These are phyloP conservation scores for Toxonevra muliebris DNA, from an alignment of 2,888 invertebrate genomes.

Conservation along the genomic window DNA sequence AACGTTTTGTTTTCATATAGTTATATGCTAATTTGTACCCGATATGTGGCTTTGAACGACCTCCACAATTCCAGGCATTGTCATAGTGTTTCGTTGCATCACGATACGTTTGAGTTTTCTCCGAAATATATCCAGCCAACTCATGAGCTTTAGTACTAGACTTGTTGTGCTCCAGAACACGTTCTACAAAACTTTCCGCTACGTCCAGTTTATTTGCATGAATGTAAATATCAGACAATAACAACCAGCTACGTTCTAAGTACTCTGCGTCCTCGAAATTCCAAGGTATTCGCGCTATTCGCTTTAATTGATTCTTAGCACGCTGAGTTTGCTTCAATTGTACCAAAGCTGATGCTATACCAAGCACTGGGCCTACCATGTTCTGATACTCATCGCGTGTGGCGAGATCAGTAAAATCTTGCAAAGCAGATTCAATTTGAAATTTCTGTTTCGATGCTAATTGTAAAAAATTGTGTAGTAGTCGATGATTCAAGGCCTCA, in stretches of 20 bases:
- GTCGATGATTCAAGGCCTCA: slow-evolving; percentile 73
- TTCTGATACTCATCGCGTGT: slow-evolving; percentile 79
- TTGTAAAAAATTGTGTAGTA: slow-evolving; percentile 83
- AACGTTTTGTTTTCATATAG: slow-evolving; percentile 86
- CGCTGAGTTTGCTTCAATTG: slow-evolving; percentile 89
- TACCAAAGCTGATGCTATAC: slow-evolving; percentile 79
- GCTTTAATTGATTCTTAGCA: slow-evolving; percentile 91
- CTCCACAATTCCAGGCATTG: slow-evolving; percentile 84
- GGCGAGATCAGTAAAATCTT: slow-evolving; percentile 77
- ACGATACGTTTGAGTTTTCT: slow-evolving; percentile 91
- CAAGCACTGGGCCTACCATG: slow-evolving; percentile 86
- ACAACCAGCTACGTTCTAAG: slow-evolving; percentile 92
- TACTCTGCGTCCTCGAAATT: slow-evolving; percentile 96
- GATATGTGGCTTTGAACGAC: slow-evolving; percentile 82
- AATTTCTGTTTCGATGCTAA: slow-evolving; percentile 85
- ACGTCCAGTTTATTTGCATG: slow-evolving; percentile 85
- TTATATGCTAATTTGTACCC: slow-evolving; percentile 95
- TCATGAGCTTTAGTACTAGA: slow-evolving; percentile 93
- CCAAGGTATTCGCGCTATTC: slow-evolving; percentile 87
- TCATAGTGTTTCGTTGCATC: slow-evolving; percentile 86
- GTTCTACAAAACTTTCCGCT: slow-evolving; percentile 82
- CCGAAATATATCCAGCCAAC: slow-evolving; percentile 80
- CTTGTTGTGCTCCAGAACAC: slow-evolving; percentile 83
- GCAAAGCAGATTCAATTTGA: slow-evolving; percentile 84
- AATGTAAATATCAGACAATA: slow-evolving; percentile 90